Base-by-base conservation (phyloP, 2,888 invertebrate genomes). In the Brachycybe producta region DNA sequence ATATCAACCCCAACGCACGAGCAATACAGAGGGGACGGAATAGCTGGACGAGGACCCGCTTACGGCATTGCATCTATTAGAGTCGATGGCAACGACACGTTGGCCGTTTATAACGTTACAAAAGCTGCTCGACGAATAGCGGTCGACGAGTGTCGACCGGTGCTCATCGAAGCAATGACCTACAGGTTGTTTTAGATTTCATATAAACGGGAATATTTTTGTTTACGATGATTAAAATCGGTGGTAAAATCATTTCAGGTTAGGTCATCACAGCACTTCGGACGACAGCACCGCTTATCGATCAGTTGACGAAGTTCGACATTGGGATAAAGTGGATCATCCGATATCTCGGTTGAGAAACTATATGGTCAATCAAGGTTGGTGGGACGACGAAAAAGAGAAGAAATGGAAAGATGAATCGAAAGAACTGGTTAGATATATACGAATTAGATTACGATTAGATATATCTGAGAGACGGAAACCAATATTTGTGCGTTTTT, bases 251-350 rank as follows among this genome's bases (percentile, higher is more conserved):
- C n/a, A 24, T 24, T 46, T 5, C 62, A 88, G 95, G 61, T 77
- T 95, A 48, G 88, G 98, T 0, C 95, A 98, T 64, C 98, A 99
- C 67, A 95, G 95, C n/a, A 99, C 98, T 0, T 97, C 95, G 0
- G 98, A 99, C 62, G 98, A 98, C 67, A 95, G 95, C 68, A 84
- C 83, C 8, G 91, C 90, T 0, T 99, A 99, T 66, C 75, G 98
- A 59, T 74, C 84, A 0, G 66, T 75, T 1, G 80, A 84, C 52
- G 94, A 95, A 71, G 82, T 90, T 43, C 71, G 80, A 55, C 70
- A 78, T 57, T 97, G 97, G 94, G 79, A 80, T 54, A 76, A 78
- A 38, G 75, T 78, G 39, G 81, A 85, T 60, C 82, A 83, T 63
- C 97, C 98, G 0, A 80, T 92, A 49, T 70, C 74, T 1, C 82